Evolutionary conservation across 2,113 vertebrate species (phyloP).

Genomic region (Notothenia coriiceps): DNA sequence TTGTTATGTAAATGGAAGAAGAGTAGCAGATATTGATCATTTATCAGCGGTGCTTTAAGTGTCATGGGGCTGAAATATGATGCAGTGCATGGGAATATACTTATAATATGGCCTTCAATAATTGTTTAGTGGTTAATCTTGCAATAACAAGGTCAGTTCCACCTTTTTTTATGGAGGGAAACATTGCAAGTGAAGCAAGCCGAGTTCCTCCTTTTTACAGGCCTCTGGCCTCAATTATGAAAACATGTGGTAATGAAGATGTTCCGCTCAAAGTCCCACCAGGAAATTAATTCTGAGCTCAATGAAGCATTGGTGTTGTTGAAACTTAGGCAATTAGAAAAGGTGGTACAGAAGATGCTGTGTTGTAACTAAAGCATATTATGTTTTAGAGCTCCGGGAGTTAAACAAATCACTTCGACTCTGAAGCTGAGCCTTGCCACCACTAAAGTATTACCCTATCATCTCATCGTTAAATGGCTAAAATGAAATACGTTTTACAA

Average conservation of each 20-base stretch:
- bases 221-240: slow-evolving; percentile 73
- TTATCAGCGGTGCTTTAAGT: slow-evolving; percentile 38
- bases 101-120: slow-evolving; percentile 11
- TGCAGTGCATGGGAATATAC: slow-evolving; percentile 29
- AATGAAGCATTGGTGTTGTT: slow-evolving; percentile 58
- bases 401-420: slow-evolving; percentile 48
- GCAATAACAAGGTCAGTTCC: slow-evolving; percentile 30
- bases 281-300: slow-evolving; percentile 72
- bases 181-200: slow-evolving; percentile 31
- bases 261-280: slow-evolving; percentile 65
- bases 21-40: slow-evolving; percentile 45
- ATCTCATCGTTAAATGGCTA: slow-evolving; percentile 39
- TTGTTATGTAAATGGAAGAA: slow-evolving; percentile 60
- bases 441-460: slow-evolving; percentile 9
- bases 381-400: slow-evolving; percentile 40
- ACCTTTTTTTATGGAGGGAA: slow-evolving; percentile 36
- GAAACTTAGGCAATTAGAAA: slow-evolving; percentile 64
- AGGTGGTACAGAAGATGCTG: slow-evolving; percentile 23
- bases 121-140: slow-evolving; percentile 33
- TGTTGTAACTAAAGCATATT: slow-evolving; percentile 26
- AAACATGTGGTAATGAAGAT: slow-evolving; percentile 74
- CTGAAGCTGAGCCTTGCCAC: slow-evolving; percentile 7
- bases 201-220: slow-evolving; percentile 52
- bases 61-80: slow-evolving; percentile 33
- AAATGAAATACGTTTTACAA: slow-evolving; percentile 19